A percentile compares a stretch with the other conserved stretches of the same genome.
phyloP scores from a whole-genome alignment of 2,888 invertebrate genomes.

The Deilephila porcellus region DNA sequence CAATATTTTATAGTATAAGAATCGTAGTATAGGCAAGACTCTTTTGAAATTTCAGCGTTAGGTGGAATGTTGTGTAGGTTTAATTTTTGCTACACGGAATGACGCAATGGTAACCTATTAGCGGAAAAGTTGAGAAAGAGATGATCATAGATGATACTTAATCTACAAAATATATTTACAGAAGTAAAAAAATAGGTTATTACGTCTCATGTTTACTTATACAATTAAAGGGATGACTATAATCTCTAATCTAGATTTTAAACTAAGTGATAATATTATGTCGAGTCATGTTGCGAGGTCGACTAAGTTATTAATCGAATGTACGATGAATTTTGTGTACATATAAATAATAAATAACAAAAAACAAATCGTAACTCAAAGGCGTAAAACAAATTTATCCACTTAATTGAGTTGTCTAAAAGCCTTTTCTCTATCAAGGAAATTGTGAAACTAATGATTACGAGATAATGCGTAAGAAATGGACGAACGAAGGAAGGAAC shows the following conservation, averaged over 20 bases:
- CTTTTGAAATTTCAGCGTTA: background rate
- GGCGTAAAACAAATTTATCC: conserved; percentile 57
- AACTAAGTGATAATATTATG: too few species aligned
- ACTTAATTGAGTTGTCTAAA: conserved; percentile 71
- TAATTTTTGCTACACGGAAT: background rate
- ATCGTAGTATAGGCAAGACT: conserved; percentile 2
- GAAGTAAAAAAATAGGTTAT: too few species aligned
- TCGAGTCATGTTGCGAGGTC: too few species aligned
- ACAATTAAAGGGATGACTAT: too few species aligned
- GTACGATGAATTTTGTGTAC: background rate
- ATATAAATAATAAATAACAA: conserved; percentile 2
- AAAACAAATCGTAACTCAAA: conserved; percentile 36
- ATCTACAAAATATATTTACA: too few species aligned
- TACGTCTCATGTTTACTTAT: too few species aligned
- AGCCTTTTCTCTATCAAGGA: conserved; percentile 70
- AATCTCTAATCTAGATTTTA: too few species aligned
- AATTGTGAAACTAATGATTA: conserved; percentile 79
- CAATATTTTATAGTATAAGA: background rate
- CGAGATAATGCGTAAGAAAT: conserved; percentile 82
- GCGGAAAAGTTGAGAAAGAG: too few species aligned
- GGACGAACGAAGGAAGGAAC: conserved; percentile 72
- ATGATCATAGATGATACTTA: too few species aligned
- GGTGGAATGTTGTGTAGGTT: background rate
- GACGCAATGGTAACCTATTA: background rate
- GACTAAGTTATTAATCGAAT: background rate